Evolutionary conservation across 2,797 vertebrate genomes (phyloP), one percentile per base, ranked within the genome.

Genomic region (Toxotes lorentzi): DNA sequence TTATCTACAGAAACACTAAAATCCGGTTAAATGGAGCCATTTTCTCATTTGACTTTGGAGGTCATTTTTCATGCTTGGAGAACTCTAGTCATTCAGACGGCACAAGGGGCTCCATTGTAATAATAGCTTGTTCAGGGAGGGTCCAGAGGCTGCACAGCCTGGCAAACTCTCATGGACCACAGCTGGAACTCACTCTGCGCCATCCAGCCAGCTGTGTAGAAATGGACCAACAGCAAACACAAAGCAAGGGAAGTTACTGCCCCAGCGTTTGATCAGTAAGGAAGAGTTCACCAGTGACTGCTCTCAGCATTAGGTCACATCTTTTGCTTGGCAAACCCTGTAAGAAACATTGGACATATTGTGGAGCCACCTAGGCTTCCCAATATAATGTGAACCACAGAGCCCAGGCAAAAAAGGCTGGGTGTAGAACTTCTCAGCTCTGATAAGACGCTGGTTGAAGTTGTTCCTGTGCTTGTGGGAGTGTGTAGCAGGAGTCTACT

Each of bases 1-100:
- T 94, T 93, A 94, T 94, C 93, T 93, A 86, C 88, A 91, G 91
- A 94, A 95, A 93, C 86, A 89, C 89, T 92, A 85, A 94, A 93
- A 94, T 94, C 93, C 90, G 75, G 90, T 93, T 94, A 93, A 94
- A 93, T 89, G 86, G 85, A 93, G 90, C 91, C 90, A 89, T 93
- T 93, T 92, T 93, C 91, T 94, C 91, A 94, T 93, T 94, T 94
- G 89, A 91, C 86, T 93, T 91, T 92, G 62, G 90, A 93, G 94
- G 93, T 93, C 93, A 88, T 91, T 93, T 92, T 92, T 92, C 87
- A 93, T 88, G 92, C 92, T 92, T 90, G 83, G 82, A 85, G 86
- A 92, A 89, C 88, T 93, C 88, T 82, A 84, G 86, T 91, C 88
- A 84, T 83, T 91, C 83, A 83, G 82, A 85, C 4, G 62, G 69